A percentile compares a stretch with the other conserved stretches of the same genome.
Evolutionary conservation across 2,888 invertebrate genomes (phyloP).

Genomic region (Heteromyza rotundicornis): DNA sequence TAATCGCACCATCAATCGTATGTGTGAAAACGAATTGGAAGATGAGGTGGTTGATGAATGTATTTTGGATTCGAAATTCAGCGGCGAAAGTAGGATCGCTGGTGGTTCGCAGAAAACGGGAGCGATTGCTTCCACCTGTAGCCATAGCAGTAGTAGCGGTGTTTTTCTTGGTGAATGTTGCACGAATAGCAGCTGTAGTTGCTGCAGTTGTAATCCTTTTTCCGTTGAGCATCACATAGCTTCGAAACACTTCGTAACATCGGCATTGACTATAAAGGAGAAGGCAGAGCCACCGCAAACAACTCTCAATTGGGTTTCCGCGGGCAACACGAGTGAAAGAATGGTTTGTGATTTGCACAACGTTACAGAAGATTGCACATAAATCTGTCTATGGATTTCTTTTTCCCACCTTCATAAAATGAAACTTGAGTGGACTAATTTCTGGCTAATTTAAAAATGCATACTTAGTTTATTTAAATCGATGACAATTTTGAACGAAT

Average conservation of each 20-base stretch:
- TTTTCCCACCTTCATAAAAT: no score
- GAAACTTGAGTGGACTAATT: no score
- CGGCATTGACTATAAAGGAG: not conserved
- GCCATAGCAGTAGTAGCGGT: conserved; percentile 37
- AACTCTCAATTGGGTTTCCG: not conserved
- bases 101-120: not conserved
- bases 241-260: not conserved
- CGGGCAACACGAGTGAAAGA: not conserved
- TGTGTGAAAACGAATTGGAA: no score
- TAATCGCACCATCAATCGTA: no score
- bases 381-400: no score
- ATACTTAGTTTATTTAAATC: no score
- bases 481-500: no score
- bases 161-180: conserved; percentile 36
- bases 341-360: no score
- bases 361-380: no score
- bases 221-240: conserved; percentile 14
- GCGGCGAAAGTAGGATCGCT: not conserved
- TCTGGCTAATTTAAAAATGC: no score
- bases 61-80: not conserved
- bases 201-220: conserved; percentile 34
- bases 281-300: not conserved
- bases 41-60: not conserved
- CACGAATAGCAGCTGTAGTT: conserved; percentile 36
- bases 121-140: conserved; percentile 17